Evolutionary conservation across 2,797 vertebrate species (phyloP), one percentile per base, ranked within the genome.

Genomic region (Cynodonichthys magdalenae): DNA sequence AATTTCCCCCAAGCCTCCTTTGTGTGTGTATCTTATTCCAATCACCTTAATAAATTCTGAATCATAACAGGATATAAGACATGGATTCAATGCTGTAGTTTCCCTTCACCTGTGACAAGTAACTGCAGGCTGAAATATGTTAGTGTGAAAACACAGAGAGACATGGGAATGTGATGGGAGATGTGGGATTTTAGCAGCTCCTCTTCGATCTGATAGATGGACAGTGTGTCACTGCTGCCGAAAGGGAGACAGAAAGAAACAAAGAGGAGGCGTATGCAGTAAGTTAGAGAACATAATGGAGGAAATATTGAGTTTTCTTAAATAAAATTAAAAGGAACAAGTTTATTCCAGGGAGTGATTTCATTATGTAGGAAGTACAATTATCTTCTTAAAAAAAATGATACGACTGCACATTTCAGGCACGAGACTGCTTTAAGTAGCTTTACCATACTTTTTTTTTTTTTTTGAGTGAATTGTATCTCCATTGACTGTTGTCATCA

Each of bases 101-200:
- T 53, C 39, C 45, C 24, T 34, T 27, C 20, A 44, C 29, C 55
- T 29, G 71, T 83, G 87, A 87, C 79, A 86, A 64, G 62, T 75
- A 84, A 85, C 71, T 66, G 48, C 27, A 73, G 68, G 71, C 75
- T 91, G 84, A 91, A 76, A 84, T 89, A 91, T 91, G 75, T 87
- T 66, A 66, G 71, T 81, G 83, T 90, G 89, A 74, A 87, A 89
- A 83, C 69, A 64, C 50, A 53, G 56, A 60, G 48, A 68, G 46
- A 79, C 28, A 53, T 47, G 48, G 45, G 67, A 57, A 46, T 69
- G 54, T 63, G 82, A 90, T 85, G 85, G 82, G 75, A 80, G 71
- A 67, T 77, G 34, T 48, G 84, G 88, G 89, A 93, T 82, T 83
- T 85, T 70, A 77, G 58, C 60, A 65, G 60, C 58, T 75, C 74